Conservation (phyloP, 2,888 invertebrate genomes). For the Tromatobia lineatoria region DNA sequence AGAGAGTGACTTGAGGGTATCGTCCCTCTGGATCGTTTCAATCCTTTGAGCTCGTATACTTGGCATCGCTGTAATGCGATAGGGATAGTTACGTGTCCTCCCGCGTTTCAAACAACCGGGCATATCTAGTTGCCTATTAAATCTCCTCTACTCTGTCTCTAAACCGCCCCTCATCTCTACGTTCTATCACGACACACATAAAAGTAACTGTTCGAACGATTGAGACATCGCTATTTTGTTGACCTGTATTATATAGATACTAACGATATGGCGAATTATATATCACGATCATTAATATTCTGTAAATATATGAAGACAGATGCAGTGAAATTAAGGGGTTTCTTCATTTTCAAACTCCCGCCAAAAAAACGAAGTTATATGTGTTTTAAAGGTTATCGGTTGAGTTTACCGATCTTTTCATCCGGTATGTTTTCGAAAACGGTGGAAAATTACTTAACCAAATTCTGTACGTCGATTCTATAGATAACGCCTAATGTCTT, state of each 20-base stretch:
- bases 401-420: no score
- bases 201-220: slow-evolving; percentile 11
- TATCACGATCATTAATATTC: slow-evolving; percentile 69
- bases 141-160: slow-evolving; percentile 22
- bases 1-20: not conserved
- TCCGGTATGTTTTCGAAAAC: no score
- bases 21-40: not conserved
- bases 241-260: slow-evolving; percentile 57
- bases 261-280: slow-evolving; percentile 41
- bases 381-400: no score
- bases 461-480: no score
- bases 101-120: not conserved
- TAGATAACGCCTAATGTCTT: no score
- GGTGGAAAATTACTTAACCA: no score
- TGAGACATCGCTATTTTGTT: slow-evolving; percentile 43
- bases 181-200: slow-evolving; percentile 14
- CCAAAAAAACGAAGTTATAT: no score
- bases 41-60: slow-evolving; percentile 9
- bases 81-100: not conserved
- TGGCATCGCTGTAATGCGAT: slow-evolving; percentile 21
- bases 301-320: slow-evolving; percentile 80
- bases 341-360: not conserved
- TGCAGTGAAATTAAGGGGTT: slow-evolving; percentile 61
- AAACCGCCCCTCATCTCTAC: not conserved
- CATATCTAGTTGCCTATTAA: slow-evolving; percentile 33